phyloP scores from a whole-genome alignment of 92 coral and sea anemone species.

The Galaxea fascicularis region DNA sequence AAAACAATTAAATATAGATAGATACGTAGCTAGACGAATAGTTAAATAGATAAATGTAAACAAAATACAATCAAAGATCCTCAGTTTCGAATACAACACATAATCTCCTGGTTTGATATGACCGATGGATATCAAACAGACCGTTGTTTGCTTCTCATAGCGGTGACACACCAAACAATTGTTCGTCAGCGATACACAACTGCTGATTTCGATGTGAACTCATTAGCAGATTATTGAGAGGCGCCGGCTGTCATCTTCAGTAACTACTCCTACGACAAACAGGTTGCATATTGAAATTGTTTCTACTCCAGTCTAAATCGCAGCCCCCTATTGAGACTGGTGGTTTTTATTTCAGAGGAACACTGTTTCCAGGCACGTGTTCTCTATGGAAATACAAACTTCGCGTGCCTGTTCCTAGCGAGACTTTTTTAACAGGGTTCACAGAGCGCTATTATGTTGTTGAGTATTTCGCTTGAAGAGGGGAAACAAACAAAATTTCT shows the following conservation, averaged over 20 bases:
- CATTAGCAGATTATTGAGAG: neutral
- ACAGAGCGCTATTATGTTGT: neutral
- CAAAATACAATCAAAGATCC: too few relatives aligned
- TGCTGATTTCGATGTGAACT: conserved; percentile 17
- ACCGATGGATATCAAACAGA: too few relatives aligned
- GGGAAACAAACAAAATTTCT: conserved; percentile 15
- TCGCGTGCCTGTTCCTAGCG: conserved; percentile 23
- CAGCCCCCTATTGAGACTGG: conserved; percentile 41
- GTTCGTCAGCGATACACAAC: neutral
- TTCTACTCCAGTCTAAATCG: neutral
- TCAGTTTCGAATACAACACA: too few relatives aligned
- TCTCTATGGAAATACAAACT: conserved; percentile 9
- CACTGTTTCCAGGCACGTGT: conserved; percentile 32
- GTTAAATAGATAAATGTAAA: too few relatives aligned
- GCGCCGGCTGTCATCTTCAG: conserved; percentile 40
- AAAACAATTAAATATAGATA: too few relatives aligned
- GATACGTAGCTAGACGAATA: too few relatives aligned
- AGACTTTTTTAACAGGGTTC: neutral
- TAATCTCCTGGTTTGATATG: too few relatives aligned
- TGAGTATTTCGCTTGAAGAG: conserved; percentile 13
- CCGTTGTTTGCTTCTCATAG: neutral
- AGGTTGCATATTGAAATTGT: conserved; percentile 19
- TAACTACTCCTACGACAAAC: conserved; percentile 19
- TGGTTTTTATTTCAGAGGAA: conserved; percentile 1
- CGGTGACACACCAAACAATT: neutral